These are phyloP conservation scores for Papilio glaucus DNA, from an alignment of 1,140 invertebrate genomes.

Conservation along the genomic window DNA sequence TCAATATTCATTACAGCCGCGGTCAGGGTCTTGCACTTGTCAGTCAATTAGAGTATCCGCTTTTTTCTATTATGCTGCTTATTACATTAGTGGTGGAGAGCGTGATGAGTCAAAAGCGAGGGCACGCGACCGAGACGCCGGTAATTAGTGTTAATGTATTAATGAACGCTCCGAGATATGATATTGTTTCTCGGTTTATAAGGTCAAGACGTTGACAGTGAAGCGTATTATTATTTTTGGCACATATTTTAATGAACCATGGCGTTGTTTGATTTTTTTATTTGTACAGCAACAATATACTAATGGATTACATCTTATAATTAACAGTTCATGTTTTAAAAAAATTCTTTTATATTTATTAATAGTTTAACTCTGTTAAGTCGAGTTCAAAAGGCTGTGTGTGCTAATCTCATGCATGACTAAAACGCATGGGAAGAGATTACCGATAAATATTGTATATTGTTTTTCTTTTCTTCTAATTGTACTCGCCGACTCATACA, in stretches of 20 bases:
- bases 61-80: constrained; percentile 74
- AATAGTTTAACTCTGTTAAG: too few species aligned
- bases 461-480: too few species aligned
- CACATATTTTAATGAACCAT: neutral
- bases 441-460: too few species aligned
- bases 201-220: constrained; percentile 6
- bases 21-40: constrained; percentile 66
- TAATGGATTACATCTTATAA: neutral
- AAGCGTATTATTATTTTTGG: neutral
- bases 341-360: too few species aligned
- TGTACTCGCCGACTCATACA: too few species aligned
- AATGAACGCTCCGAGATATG: constrained; percentile 52
- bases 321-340: neutral
- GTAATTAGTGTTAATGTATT: constrained; percentile 64
- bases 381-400: too few species aligned
- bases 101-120: constrained; percentile 68
- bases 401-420: too few species aligned
- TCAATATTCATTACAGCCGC: constrained; percentile 46
- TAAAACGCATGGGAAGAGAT: too few species aligned
- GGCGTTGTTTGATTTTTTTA: neutral
- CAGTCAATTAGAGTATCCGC: constrained; percentile 78
- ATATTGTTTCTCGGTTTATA: constrained; percentile 24
- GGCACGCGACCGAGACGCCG: constrained; percentile 63
- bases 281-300: neutral
- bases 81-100: constrained; percentile 73